Conservation (phyloP, 2,797 vertebrate genomes). For the Rhinichthys osculus region DNA sequence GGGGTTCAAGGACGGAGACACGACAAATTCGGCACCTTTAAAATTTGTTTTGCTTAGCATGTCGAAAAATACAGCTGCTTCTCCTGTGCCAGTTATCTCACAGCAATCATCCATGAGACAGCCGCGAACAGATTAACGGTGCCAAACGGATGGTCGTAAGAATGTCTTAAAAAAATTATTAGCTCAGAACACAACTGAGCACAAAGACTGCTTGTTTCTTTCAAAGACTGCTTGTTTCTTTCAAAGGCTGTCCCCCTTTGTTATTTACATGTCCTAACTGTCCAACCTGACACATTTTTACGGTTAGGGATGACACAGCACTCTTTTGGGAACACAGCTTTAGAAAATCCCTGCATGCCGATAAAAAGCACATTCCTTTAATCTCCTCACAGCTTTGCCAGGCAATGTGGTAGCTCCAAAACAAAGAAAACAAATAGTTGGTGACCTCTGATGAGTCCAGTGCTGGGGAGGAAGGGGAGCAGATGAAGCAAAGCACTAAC, state of each 20-base stretch:
- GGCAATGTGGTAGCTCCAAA: conserved; percentile 56
- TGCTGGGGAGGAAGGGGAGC: conserved; percentile 11
- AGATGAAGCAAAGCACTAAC: conserved; percentile 15
- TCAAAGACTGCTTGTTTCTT: not conserved
- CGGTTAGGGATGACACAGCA: conserved; percentile 10
- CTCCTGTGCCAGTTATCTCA: conserved; percentile 9
- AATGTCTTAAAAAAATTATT: not conserved
- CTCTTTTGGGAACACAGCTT: conserved; percentile 19
- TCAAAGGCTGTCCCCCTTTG: not conserved
- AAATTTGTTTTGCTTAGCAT: conserved; percentile 24
- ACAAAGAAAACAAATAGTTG: conserved; percentile 74
- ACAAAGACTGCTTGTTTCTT: not conserved
- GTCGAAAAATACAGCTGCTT: conserved; percentile 6
- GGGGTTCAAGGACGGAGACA: conserved; percentile 11
- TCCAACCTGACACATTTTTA: conserved; percentile 21
- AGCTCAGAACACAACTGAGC: conserved; percentile 10
- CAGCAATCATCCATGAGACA: not conserved
- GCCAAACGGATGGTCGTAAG: not conserved
- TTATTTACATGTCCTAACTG: conserved; percentile 4
- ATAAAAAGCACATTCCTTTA: conserved; percentile 77
- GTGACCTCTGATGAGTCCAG: conserved; percentile 58
- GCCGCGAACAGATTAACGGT: not conserved
- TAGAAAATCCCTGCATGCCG: conserved; percentile 53
- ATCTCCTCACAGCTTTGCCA: conserved; percentile 70
- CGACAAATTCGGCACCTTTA: conserved; percentile 9